A percentile compares a stretch with the other conserved stretches of the same genome.
Evolutionary conservation across 2,113 vertebrate species (phyloP).

Genomic region (Scortum barcoo): DNA sequence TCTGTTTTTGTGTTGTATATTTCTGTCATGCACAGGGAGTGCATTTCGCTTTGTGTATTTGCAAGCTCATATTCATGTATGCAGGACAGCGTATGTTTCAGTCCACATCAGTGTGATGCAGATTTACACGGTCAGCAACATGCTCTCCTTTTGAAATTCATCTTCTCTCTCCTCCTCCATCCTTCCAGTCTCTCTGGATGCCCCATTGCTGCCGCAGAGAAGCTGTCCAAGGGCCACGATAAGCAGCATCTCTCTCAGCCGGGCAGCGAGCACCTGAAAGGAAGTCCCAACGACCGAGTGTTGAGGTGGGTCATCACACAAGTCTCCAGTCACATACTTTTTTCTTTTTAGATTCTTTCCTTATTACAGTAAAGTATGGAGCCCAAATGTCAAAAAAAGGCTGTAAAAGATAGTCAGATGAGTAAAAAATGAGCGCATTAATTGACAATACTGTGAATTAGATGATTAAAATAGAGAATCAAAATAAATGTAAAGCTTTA

Average conservation of each 20-base stretch:
- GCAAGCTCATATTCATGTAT: constrained; percentile 49
- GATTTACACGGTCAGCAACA: constrained; percentile 54
- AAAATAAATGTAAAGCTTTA: not conserved
- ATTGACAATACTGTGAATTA: not conserved
- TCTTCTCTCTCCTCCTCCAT: not conserved
- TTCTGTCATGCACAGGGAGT: not conserved
- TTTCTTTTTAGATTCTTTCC: not conserved
- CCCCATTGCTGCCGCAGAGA: constrained; percentile 97
- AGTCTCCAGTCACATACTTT: not conserved
- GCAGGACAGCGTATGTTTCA: constrained; percentile 55
- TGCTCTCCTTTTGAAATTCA: constrained; percentile 35
- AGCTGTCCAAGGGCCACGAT: constrained; percentile 95
- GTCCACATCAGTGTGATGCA: constrained; percentile 50
- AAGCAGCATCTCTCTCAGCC: constrained; percentile 90
- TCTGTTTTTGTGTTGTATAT: constrained; percentile 6
- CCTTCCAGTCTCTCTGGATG: constrained; percentile 94
- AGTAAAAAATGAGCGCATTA: not conserved
- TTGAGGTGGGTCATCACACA: constrained; percentile 88
- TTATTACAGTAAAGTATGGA: not conserved
- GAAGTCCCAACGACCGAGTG: constrained; percentile 91
- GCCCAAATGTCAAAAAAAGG: not conserved
- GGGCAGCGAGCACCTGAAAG: constrained; percentile 90
- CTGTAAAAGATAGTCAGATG: not conserved
- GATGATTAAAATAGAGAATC: not conserved
- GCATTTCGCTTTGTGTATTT: constrained; percentile 21